Conservation (phyloP, 2,888 invertebrate species). For the Nomada fabriciana region DNA sequence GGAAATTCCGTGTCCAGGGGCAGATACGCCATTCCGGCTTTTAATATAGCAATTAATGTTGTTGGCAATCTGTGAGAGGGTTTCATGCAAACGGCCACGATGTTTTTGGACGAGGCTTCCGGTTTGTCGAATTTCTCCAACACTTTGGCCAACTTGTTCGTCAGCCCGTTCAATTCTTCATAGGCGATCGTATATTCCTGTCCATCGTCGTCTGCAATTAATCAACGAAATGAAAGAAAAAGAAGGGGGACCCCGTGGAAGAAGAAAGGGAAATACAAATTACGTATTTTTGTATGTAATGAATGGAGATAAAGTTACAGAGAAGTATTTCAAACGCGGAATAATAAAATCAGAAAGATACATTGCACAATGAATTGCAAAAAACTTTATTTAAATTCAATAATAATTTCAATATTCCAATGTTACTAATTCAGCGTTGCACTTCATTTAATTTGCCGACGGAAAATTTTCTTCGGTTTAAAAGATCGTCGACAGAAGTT, state of each 20-base stretch:
- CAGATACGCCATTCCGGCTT: conserved; percentile 93
- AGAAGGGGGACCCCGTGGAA: background rate
- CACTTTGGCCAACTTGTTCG: conserved; percentile 87
- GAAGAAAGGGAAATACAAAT: background rate
- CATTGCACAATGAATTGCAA: no score
- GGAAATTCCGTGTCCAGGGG: conserved; percentile 92
- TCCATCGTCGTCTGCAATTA: conserved; percentile 74
- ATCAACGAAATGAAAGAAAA: background rate
- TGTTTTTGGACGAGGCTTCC: conserved; percentile 87
- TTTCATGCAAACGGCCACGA: conserved; percentile 92
- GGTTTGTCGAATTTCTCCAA: conserved; percentile 84
- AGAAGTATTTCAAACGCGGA: no score
- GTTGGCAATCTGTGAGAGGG: conserved; percentile 90
- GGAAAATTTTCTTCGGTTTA: no score
- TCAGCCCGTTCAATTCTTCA: conserved; percentile 86
- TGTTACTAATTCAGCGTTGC: no score
- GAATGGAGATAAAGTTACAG: background rate
- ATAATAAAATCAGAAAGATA: no score
- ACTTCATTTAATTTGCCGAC: no score
- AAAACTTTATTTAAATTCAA: no score
- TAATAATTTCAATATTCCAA: no score
- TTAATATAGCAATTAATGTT: conserved; percentile 90
- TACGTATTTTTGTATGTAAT: background rate
- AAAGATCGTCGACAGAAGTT: no score
- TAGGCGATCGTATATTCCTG: conserved; percentile 83